These are phyloP conservation scores for Odocoileus hemionus DNA, from an alignment of 2,113 vertebrate species.

Conservation along the genomic window DNA sequence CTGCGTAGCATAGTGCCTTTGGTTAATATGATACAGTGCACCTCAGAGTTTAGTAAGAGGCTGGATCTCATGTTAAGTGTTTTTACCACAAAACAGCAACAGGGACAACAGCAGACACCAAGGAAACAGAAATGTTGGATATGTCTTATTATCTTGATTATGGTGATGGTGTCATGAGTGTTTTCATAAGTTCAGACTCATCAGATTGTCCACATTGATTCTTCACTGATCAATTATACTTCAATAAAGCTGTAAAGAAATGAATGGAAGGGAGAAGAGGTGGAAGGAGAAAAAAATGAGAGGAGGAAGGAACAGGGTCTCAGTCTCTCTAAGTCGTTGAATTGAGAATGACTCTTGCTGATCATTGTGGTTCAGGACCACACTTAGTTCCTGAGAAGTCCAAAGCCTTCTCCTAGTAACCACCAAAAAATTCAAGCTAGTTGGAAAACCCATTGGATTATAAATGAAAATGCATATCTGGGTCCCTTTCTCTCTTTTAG, in stretches of 20 bases:
- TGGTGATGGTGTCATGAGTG: background rate
- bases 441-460: background rate
- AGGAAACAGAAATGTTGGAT: background rate
- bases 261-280: background rate
- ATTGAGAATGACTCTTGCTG: background rate
- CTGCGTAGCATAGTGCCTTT: rapidly evolving
- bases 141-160: background rate
- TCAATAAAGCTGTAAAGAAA: background rate
- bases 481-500: background rate
- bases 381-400: background rate
- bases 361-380: background rate
- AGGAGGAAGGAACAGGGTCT: background rate
- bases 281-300: background rate
- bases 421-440: background rate
- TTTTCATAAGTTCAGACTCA: background rate
- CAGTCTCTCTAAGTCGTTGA: background rate
- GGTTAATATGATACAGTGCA: rapidly evolving
- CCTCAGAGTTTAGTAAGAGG: background rate
- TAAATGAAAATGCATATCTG: background rate
- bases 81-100: background rate
- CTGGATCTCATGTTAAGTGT: background rate
- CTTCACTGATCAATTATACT: background rate
- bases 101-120: no score
- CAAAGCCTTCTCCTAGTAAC: background rate
- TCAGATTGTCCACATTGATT: background rate